Evolutionary conservation across 2,113 vertebrate species (phyloP), one percentile per base, ranked within the genome.

Genomic region (Protobothrops flavoviridis): DNA sequence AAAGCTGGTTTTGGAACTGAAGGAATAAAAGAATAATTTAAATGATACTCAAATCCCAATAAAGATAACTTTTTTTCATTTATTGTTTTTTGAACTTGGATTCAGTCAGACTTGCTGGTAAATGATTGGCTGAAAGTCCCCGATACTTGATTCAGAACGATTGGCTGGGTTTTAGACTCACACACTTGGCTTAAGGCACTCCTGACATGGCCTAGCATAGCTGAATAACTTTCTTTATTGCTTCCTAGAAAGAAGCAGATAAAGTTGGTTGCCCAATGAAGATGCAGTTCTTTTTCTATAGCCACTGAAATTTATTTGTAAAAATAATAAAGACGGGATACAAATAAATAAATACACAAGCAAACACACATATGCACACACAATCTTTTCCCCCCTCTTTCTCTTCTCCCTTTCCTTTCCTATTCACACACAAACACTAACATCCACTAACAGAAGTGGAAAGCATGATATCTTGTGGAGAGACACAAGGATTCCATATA

Each of bases 1-100:
- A 94, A 93, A 11, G 33, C 56, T 95, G 26, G 33, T 90, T 94
- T 95, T 95, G 21, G 88, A 59, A 89, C 21, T 8, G 53, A 57
- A 57, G 50, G 61, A 86, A 29, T 33, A 74, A 85, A 88, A 50
- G 21, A 94, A 86, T 87, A 9, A 86, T 43, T 81, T 61, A 39
- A 29, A 74, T 64, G 50, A 74, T 10, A 95, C 45, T 26, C 90
- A 86, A 91, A 91, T 93, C 24, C 43, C 43, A 90, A 26, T 64
- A 24, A 50, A 92, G 55, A 2, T 4, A 29, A 29, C 53, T 29
- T 8, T 90, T 86, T 33, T 93, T 64, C 0, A n/a, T 0, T 94
- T 33, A 74, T 89, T 94, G 93, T 94, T 88, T 74, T 81, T 92
- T 52, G 59, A 69, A 52, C 13, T 29, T 69, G n/a, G 48, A 92